phyloP scores from a whole-genome alignment of 92 coral and sea anemone species.

The Porites lobata region DNA sequence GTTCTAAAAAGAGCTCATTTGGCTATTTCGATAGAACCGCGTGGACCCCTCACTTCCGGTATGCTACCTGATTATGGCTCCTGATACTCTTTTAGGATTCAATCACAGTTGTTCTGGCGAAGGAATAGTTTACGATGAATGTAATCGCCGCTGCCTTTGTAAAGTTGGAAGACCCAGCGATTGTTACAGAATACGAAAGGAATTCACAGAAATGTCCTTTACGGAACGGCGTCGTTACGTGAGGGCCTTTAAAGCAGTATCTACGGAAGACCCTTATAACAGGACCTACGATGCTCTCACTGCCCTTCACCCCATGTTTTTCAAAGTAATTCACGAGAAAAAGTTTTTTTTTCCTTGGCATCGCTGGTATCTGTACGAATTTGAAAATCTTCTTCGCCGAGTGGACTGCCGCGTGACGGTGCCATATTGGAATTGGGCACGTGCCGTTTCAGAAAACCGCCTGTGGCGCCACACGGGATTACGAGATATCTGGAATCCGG shows the following conservation, averaged over 20 bases:
- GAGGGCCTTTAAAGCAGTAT: constrained; percentile 67
- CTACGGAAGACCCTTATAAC: constrained; percentile 68
- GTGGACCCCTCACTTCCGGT: no score
- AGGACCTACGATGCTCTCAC: constrained; percentile 70
- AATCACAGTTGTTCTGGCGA: constrained; percentile 30
- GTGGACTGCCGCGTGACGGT: constrained; percentile 92
- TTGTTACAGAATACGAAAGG: constrained; percentile 88
- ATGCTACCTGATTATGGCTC: no score
- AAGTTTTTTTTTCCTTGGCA: constrained; percentile 97
- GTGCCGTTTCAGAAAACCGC: constrained; percentile 65
- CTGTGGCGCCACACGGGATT: constrained; percentile 67
- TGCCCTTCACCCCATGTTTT: constrained; percentile 63
- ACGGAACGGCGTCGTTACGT: constrained; percentile 82
- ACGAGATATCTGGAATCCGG: constrained; percentile 85
- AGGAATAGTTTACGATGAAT: constrained; percentile 72
- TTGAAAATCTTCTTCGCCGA: constrained; percentile 88
- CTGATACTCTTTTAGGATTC: constrained; percentile 12
- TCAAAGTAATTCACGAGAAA: constrained; percentile 69
- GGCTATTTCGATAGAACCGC: no score
- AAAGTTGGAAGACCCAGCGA: constrained; percentile 61
- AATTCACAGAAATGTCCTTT: constrained; percentile 80
- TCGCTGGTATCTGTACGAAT: constrained; percentile 86
- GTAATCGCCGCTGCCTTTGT: constrained; percentile 76
- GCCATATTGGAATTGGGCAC: constrained; percentile 95
- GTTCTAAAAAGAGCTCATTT: no score